These are phyloP conservation scores for Anomalospiza imberbis DNA, from an alignment of 2,797 vertebrate genomes.

Conservation along the genomic window DNA sequence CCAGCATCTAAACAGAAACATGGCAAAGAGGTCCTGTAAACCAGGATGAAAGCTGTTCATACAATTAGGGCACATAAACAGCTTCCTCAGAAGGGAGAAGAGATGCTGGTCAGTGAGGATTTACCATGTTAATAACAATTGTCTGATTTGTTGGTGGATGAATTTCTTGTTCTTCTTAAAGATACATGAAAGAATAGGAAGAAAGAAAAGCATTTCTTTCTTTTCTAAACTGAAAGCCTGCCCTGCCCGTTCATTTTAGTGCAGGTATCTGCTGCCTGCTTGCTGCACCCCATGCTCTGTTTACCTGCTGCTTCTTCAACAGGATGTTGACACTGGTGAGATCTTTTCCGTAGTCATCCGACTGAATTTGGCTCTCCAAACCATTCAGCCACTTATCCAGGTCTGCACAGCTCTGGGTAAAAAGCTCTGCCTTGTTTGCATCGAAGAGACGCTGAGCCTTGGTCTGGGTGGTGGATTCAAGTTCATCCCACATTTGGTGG, in stretches of 20 bases:
- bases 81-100: not conserved
- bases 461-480: slow-evolving; percentile 95
- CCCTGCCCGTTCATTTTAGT: not conserved
- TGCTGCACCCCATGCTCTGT: not conserved
- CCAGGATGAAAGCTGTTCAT: not conserved
- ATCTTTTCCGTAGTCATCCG: slow-evolving; percentile 96
- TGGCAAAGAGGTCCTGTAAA: not conserved
- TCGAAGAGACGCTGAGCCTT: slow-evolving; percentile 97
- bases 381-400: slow-evolving; percentile 92
- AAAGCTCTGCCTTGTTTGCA: slow-evolving; percentile 97
- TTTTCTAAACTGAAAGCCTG: not conserved
- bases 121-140: not conserved
- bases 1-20: slow-evolving; percentile 82
- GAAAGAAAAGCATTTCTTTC: not conserved
- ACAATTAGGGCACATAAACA: not conserved
- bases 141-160: not conserved
- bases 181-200: not conserved
- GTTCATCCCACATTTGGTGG: slow-evolving; percentile 89
- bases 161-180: not conserved
- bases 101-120: not conserved
- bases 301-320: slow-evolving; percentile 97
- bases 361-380: slow-evolving; percentile 91
- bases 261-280: not conserved
- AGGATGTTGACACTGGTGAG: slow-evolving; percentile 97
- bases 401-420: slow-evolving; percentile 97